Conservation (phyloP, 2,888 invertebrate species). For the Meloe dianella region DNA sequence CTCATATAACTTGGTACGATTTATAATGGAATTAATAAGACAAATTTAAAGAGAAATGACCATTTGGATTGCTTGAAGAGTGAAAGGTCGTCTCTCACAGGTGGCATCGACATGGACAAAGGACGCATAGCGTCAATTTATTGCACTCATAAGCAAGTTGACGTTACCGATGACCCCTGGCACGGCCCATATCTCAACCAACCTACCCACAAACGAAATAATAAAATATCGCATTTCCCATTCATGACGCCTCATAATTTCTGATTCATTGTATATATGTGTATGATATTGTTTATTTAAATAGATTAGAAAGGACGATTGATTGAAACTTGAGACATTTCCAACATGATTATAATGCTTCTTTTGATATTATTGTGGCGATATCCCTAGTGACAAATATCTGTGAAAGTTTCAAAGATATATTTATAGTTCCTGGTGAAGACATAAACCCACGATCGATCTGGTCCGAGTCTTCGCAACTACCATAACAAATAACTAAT, state of each 20-base stretch:
- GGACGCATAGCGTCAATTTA: slow-evolving; percentile 35
- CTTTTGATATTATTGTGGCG: slow-evolving; percentile 17
- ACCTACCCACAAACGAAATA: slow-evolving; percentile 32
- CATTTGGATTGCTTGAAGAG: background rate
- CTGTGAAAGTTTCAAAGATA: slow-evolving; percentile 15
- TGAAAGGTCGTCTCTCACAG: slow-evolving; percentile 1
- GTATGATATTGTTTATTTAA: slow-evolving; percentile 1
- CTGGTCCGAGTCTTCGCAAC: slow-evolving; percentile 34
- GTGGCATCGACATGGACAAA: slow-evolving; percentile 11
- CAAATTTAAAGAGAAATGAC: background rate
- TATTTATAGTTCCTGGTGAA: slow-evolving; percentile 38
- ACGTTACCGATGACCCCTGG: slow-evolving; percentile 35
- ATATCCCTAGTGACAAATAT: slow-evolving; percentile 20
- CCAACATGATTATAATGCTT: slow-evolving; percentile 14
- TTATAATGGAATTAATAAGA: background rate
- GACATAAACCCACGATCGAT: slow-evolving; percentile 35
- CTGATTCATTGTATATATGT: slow-evolving; percentile 2
- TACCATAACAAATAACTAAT: slow-evolving; percentile 52
- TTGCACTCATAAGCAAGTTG: slow-evolving; percentile 45
- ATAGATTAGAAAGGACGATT: slow-evolving; percentile 9
- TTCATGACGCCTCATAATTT: slow-evolving; percentile 10
- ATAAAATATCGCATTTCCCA: slow-evolving; percentile 25
- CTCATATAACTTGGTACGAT: background rate
- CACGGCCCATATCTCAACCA: slow-evolving; percentile 33
- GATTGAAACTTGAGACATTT: slow-evolving; percentile 10